These are phyloP conservation scores for Quadroppia sp. DNA, from an alignment of 2,888 invertebrate genomes.

Conservation along the genomic window DNA sequence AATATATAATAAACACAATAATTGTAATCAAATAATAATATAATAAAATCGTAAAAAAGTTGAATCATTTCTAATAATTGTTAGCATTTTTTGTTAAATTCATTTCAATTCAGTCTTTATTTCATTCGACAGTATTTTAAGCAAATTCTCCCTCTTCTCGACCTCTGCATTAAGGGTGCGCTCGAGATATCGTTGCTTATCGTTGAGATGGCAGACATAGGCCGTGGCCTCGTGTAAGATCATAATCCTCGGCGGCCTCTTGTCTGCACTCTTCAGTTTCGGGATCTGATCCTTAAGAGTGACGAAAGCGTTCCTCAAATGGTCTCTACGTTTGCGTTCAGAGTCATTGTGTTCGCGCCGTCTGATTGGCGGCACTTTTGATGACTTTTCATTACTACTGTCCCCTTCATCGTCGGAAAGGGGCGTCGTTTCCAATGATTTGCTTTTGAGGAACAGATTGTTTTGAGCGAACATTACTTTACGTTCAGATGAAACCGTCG, in stretches of 20 bases:
- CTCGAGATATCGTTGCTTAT: conserved; percentile 41
- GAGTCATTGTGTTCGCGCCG: conserved; percentile 45
- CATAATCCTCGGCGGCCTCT: conserved; percentile 44
- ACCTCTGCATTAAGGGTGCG: conserved; percentile 36
- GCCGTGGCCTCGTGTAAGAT: conserved; percentile 43
- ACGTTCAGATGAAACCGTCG: conserved; percentile 19
- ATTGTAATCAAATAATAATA: background rate
- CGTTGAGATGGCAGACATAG: conserved; percentile 39
- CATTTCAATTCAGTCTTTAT: conserved; percentile 12
- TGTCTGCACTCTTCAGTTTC: conserved; percentile 42
- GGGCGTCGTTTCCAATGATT: background rate
- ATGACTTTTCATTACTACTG: conserved; percentile 7
- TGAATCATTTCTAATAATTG: background rate
- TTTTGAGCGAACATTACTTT: conserved; percentile 34
- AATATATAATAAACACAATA: conserved; percentile 25
- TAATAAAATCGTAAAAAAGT: conserved; percentile 20
- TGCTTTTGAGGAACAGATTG: conserved; percentile 12
- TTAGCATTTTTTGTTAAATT: too few species aligned
- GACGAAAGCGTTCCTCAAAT: conserved; percentile 44
- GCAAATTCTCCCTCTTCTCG: conserved; percentile 39
- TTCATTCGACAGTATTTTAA: conserved; percentile 36
- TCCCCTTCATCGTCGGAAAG: conserved; percentile 5
- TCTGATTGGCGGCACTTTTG: conserved; percentile 39
- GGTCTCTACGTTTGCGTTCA: conserved; percentile 44
- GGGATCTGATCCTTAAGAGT: conserved; percentile 44